Base-by-base conservation (phyloP, 2,113 vertebrate species). In the Australoheros scitulus region DNA sequence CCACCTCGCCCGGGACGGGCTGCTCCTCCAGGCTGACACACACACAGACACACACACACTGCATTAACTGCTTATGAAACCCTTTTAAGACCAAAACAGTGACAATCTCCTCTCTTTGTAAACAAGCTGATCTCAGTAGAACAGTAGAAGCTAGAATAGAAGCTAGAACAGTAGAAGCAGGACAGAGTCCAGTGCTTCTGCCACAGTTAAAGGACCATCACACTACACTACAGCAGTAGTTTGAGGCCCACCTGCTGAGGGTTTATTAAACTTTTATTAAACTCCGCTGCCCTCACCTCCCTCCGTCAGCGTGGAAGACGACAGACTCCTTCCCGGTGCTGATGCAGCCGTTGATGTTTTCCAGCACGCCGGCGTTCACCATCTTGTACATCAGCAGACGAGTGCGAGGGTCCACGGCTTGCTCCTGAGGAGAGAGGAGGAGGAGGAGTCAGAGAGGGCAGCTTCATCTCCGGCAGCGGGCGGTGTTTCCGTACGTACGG, bases 311-410 rank as follows among this genome's bases (percentile, higher is more conserved):
- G 87, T 99, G 98, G 91, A 99, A 99, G 60, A 99, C 97, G 79
- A 99, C 98, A 1, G 98, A 97, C 90, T 99, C 98, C 68, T 99
- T 99, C 64, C 98, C 98, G 22, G 98, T 99, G 94, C 98, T 99
- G 95, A 99, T 96, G 94, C 98, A 99, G 91, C 98, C 98, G 89
- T 98, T 99, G 83, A 99, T 97, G 47, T 96, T 97, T 81, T 99
- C 98, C 93, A 99, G 84, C 79, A 97, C 91, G 55, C 98, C 97
- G 83, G 96, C 90, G 84, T 96, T 99, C 90, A 99, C 96, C 98
- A 99, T 99, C 90, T 99, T 99, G 77, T 97, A 99, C 95, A 99
- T 96, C 36, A 99, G 96, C 87, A 99, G 95, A 68, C 98, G 97
- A 2, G 98, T 99, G 92, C 97, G 98, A 65, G 97, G 96, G 94